Percentiles rank a stretch among this genome's conserved stretches.
Conservation (phyloP, 2,113 vertebrate genomes). For the Dromiciops gliroides region DNA sequence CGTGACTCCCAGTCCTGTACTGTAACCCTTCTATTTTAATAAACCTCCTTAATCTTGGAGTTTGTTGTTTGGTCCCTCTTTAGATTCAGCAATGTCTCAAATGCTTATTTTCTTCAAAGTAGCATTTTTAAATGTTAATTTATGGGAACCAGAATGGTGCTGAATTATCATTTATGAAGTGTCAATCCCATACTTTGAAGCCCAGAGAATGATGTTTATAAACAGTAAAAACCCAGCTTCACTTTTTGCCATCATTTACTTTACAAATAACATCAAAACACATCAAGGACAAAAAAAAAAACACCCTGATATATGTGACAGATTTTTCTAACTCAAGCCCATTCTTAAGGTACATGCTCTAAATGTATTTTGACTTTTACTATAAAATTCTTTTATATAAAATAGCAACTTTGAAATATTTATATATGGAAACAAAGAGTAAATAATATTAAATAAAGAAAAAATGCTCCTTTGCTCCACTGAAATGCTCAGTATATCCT, state of each 20-base stretch:
- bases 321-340: conserved; percentile 58
- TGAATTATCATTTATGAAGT: conserved; percentile 63
- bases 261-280: conserved; percentile 66
- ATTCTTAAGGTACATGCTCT: conserved; percentile 39
- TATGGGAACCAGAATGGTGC: conserved; percentile 48
- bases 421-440: conserved; percentile 31
- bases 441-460: conserved; percentile 29
- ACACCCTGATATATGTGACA: conserved; percentile 44
- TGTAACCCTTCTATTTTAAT: conserved; percentile 5
- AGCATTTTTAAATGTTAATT: conserved; percentile 70
- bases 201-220: conserved; percentile 62
- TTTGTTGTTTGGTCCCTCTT: conserved; percentile 8
- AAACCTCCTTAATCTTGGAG: conserved; percentile 33
- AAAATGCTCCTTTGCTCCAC: neutral
- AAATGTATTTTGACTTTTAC: conserved; percentile 38
- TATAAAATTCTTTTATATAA: conserved; percentile 49
- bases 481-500: conserved; percentile 1
- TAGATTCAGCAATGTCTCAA: conserved; percentile 15
- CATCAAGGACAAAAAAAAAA: conserved; percentile 56
- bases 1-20: conserved; percentile 22
- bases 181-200: conserved; percentile 64
- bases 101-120: conserved; percentile 51
- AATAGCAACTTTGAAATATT: neutral
- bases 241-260: conserved; percentile 53
- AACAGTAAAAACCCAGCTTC: conserved; percentile 55